These are phyloP conservation scores for Potorous gilbertii DNA, from an alignment of 2,797 vertebrate species.

Conservation along the genomic window DNA sequence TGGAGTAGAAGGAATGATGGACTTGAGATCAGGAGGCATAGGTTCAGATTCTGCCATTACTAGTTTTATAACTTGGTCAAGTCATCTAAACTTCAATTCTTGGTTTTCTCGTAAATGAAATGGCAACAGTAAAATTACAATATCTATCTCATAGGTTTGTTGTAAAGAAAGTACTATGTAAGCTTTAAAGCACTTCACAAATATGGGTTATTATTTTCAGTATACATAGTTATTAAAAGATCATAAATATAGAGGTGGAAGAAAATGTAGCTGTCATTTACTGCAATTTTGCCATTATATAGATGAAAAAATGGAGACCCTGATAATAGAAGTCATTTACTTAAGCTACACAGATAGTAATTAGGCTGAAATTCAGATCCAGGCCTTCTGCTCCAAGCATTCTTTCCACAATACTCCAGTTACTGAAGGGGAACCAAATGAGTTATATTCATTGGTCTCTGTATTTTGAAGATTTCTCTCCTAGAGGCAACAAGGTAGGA, in stretches of 20 bases:
- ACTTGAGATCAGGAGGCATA: neutral
- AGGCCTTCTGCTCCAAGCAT: neutral
- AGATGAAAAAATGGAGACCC: neutral
- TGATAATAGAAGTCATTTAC: neutral
- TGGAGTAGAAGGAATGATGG: neutral
- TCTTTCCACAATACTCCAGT: neutral
- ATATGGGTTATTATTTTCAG: neutral
- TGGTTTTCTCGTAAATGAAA: neutral
- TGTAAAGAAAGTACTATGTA: neutral
- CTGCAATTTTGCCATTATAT: neutral
- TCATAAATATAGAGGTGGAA: neutral
- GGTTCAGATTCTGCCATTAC: neutral
- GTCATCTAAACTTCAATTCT: neutral
- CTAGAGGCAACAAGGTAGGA: too few relatives aligned
- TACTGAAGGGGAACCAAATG: neutral
- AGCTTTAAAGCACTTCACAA: neutral
- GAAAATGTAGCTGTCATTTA: neutral
- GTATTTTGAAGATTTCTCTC: neutral
- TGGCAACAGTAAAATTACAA: neutral
- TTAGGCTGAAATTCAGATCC: neutral
- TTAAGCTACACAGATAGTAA: neutral
- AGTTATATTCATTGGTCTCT: neutral
- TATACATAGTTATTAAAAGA: neutral
- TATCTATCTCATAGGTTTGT: neutral
- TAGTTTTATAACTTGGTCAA: neutral